Conservation (phyloP, 2,113 vertebrate species). For the Chloebia gouldiae region DNA sequence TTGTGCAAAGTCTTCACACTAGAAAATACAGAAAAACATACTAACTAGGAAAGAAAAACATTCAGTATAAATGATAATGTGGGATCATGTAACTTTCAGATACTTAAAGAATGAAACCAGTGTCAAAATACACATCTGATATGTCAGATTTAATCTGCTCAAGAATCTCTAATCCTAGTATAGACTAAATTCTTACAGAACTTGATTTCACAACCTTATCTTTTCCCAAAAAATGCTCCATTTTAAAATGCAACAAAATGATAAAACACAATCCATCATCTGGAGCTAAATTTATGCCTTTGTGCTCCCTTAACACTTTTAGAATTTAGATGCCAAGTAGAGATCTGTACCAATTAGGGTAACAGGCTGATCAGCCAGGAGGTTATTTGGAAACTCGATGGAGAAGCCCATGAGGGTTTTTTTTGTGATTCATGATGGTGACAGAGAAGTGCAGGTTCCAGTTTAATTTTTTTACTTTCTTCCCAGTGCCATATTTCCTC, state of each 20-base stretch:
- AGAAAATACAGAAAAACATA: background rate
- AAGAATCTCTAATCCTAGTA: background rate
- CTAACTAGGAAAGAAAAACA: background rate
- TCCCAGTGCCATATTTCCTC: background rate
- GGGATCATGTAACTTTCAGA: background rate
- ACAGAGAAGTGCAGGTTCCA: background rate
- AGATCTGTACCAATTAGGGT: background rate
- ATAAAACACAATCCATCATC: background rate
- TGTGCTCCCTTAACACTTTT: background rate
- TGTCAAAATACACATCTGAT: background rate
- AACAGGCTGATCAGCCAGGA: background rate
- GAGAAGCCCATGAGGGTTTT: background rate
- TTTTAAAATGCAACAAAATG: background rate
- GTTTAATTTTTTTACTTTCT: background rate
- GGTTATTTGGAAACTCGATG: background rate
- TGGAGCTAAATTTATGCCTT: background rate
- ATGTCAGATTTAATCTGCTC: background rate
- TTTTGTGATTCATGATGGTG: background rate
- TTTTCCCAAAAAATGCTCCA: background rate
- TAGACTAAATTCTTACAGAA: background rate
- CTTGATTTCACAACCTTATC: background rate
- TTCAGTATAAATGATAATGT: background rate
- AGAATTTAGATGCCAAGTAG: background rate
- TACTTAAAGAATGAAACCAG: background rate
- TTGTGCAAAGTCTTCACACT: background rate